Evolutionary conservation across 2,888 invertebrate genomes (phyloP), one percentile per base, ranked within the genome.

Genomic region (Suillia variegata): DNA sequence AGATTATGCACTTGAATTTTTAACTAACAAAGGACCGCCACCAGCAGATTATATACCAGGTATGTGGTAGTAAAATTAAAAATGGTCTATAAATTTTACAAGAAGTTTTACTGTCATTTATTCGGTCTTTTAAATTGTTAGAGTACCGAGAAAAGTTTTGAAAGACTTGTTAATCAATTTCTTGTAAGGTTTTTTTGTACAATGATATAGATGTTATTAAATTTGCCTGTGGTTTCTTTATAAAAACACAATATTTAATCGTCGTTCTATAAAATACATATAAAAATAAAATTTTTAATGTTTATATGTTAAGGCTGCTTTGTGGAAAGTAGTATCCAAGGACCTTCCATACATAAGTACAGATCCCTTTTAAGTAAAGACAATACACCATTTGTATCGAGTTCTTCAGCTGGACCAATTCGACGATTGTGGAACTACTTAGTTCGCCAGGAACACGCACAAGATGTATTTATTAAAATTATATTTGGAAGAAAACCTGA

Each of bases 381-480:
- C 68, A 98, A 99, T 78, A 98, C 98, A 0, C 99, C 99, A 20
- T 99, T 99, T 83, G 88, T 88, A 71, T 85, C 88, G 10, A 84
- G 87, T 56, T 87, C 87, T 59, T 88, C 91, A 45, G 87, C 93
- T 0, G 92, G 88, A 68, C 92, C 88, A 0, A 90, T 90, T 6
- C 70, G 91, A 62, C 87, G 98, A 2, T 84, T 99, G 5, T 99
- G 99, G 99, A 91, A 89, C 75, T 96, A 89, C 81, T 85, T 99
- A 64, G 94, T 98, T 2, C 87, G 92, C 50, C 97, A 99, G 81
- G 96, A 98, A 81, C 84, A 87, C 48, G 92, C 98, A 24, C 96
- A 96, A 84, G 94, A 98, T 70, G 87, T 96, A 59, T 99, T 99
- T 83, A 94, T 99, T 74, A 88, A 96, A 59, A 94, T 96, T 63